These are phyloP conservation scores for Melanchra persicariae DNA, from an alignment of 2,888 invertebrate species.

Conservation along the genomic window DNA sequence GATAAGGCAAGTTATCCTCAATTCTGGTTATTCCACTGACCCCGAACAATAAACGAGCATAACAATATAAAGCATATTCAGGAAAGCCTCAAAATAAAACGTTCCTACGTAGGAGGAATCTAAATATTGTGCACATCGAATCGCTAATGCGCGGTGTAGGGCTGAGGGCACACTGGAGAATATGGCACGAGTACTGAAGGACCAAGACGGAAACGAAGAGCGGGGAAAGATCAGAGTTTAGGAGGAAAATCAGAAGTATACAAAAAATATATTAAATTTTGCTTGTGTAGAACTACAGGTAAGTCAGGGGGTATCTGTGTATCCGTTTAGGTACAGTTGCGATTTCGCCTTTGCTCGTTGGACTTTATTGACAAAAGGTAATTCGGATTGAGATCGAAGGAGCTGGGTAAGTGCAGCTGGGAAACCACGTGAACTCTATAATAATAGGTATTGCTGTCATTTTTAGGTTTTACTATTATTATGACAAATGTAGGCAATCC, in stretches of 20 bases:
- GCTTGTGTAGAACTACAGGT: no score
- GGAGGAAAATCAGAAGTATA: neutral
- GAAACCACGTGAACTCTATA: no score
- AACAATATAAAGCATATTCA: conserved; percentile 55
- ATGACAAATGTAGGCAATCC: no score
- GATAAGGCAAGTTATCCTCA: neutral
- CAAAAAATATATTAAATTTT: no score
- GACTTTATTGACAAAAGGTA: no score
- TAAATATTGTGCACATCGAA: conserved; percentile 78
- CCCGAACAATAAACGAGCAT: conserved; percentile 39
- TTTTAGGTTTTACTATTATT: no score
- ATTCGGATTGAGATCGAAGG: no score
- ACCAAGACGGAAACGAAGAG: conserved; percentile 33
- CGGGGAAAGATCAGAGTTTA: conserved; percentile 11
- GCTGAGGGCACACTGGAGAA: conserved; percentile 55
- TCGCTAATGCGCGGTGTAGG: conserved; percentile 82
- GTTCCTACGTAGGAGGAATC: conserved; percentile 62
- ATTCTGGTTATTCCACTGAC: conserved; percentile 30
- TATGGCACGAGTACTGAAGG: conserved; percentile 24
- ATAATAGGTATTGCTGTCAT: no score
- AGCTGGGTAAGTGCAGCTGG: no score
- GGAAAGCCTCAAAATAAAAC: conserved; percentile 60
- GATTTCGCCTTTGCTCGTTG: no score
- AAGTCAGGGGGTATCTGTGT: no score
- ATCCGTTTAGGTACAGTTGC: no score